Evolutionary conservation across 2,113 vertebrate species (phyloP), one percentile per base, ranked within the genome.

Genomic region (Perca fluviatilis): DNA sequence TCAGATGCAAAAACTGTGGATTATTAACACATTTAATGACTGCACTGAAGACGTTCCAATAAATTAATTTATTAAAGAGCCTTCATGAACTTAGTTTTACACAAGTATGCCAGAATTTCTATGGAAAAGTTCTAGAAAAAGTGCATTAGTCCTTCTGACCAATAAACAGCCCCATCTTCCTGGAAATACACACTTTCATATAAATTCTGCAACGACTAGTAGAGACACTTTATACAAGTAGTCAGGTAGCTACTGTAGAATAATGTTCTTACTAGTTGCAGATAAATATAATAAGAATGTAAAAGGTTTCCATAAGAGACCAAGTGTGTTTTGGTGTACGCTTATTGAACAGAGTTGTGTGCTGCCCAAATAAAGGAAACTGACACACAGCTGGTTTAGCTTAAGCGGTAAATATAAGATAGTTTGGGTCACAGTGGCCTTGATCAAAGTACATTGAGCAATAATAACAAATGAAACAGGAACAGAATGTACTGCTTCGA

Each of bases 21-120:
- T 43, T 58, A n/a, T 30, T 77, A 19, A 69, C 25, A 49, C 8
- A 21, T 88, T 77, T 57, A 65, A 63, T 54, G 25, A 62, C 21
- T 58, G 23, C 58, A 65, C 8, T 30, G 53, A 25, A 15, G 40
- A 70, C 2, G 3, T 8, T 68, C 9, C 25, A n/a, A 10, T 46
- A 80, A 36, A 64, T 49, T 27, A 5, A 77, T 63, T 43, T 4
- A 82, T 25, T 66, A 56, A 74, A 87, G 49, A 58, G 16, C 15
- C 47, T 77, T 10, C 36, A 30, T 27, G 1, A 46, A 50, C 21
- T 33, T 12, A 57, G 13, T 27, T n/a, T 36, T 30, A 67, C 18
- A 61, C 53, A 49, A 25, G 11, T 53, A 49, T 25, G 74, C n/a
- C 10, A 58, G 40, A n/a, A 43, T 25, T 70, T 74, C 23, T 50